Conservation (phyloP, 2,888 invertebrate species). For the Synanthedon tipuliformis region DNA sequence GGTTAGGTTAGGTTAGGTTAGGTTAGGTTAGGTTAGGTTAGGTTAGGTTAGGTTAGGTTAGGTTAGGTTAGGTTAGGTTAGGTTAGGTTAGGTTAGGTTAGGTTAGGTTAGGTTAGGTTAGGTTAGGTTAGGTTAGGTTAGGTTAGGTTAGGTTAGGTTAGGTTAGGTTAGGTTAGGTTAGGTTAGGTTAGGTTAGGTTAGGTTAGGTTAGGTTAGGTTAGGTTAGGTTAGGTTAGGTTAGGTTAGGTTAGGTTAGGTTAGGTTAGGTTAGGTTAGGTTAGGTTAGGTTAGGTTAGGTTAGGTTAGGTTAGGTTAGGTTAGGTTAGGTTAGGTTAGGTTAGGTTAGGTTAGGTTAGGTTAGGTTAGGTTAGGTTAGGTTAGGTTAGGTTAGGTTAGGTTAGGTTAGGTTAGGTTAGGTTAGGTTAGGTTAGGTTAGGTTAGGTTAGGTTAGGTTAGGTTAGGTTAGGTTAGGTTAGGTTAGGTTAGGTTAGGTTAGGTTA, state of each 20-base stretch:
- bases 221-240: conserved; percentile 4
- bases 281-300: conserved; percentile 2
- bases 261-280: conserved; percentile 4
- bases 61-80: conserved; percentile 7
- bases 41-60: conserved; percentile 8
- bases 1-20: conserved; percentile 7
- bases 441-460: neutral
- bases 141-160: conserved; percentile 4
- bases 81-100: conserved; percentile 8
- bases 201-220: conserved; percentile 1
- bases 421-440: neutral
- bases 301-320: conserved; percentile 1
- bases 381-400: neutral
- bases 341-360: neutral
- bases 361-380: neutral
- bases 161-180: neutral
- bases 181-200: conserved; percentile 2
- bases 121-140: conserved; percentile 7
- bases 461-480: neutral
- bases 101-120: conserved; percentile 7
- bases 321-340: neutral
- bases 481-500: neutral
- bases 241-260: conserved; percentile 4
- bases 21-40: conserved; percentile 8
- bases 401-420: neutral